Evolutionary conservation across 2,113 vertebrate species (phyloP), one percentile per base, ranked within the genome.

Genomic region (Corvus moneduloides): DNA sequence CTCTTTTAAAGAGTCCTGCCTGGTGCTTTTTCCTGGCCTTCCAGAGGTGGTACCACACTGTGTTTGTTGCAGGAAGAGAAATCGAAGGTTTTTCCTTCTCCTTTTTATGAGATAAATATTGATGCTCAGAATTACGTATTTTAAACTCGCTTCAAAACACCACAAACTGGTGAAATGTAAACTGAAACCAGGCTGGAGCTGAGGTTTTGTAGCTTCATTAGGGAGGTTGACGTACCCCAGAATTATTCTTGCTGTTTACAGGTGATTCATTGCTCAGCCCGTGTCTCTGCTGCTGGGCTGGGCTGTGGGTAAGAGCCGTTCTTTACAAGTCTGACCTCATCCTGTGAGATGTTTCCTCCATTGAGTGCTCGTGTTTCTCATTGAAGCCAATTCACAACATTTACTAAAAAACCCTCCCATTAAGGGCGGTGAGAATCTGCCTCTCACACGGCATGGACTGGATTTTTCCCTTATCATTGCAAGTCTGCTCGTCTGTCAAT

Each of bases 311-410:
- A 20, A 76, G 19, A 76, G 79, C 67, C 78, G 27, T 41, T 74
- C 91, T 91, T 87, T 55, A 28, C n/a, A 71, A 93, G 91, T 77
- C 94, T 96, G 93, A 95, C 78, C 82, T 95, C 91, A 94, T 82
- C 55, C 84, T 89, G 69, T 35, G 79, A 95, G 87, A 55, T 24
- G 62, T 63, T 88, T 80, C 67, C 87, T 87, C 67, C 1, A 0
- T 0, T 62, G 71, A 88, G 91, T 74, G 84, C 82, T 96, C 43
- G 8, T 43, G 72, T 62, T 91, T 66, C 84, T 85, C 87, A 55
- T 71, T 22, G 78, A 43, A 88, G 87, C 67, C 67, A 74, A 63
- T 13, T 62, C 63, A 85, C 58, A 56, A 21, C 28, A 17, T 44
- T 48, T 23, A 15, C 59, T 59, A 35, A 91, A 73, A 76, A 71